A percentile compares a stretch with the other conserved stretches of the same genome.
Evolutionary conservation across 2,113 vertebrate genomes (phyloP).

Genomic region (Malurus cyaneus): DNA sequence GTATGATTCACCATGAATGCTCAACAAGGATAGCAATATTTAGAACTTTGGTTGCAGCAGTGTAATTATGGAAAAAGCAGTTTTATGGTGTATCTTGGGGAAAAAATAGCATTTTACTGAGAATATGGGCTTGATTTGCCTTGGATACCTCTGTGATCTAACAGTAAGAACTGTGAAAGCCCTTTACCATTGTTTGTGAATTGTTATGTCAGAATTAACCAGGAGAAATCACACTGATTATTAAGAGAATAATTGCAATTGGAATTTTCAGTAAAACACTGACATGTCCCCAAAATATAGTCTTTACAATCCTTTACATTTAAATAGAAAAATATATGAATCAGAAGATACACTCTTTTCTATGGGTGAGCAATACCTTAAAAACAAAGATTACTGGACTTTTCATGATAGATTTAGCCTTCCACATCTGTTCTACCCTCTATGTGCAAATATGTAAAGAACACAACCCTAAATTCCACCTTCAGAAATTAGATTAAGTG

Average conservation of each 20-base stretch:
- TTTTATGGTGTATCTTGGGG: neutral
- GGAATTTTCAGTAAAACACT: neutral
- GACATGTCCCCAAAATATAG: neutral
- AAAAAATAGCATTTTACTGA: neutral
- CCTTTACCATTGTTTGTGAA: neutral
- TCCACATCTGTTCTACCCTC: constrained; percentile 4
- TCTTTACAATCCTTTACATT: neutral
- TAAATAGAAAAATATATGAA: neutral
- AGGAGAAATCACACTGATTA: neutral
- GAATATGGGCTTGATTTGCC: neutral
- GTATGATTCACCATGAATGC: neutral
- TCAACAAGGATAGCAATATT: neutral
- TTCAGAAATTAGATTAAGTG: constrained; percentile 1
- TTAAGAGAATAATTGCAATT: neutral
- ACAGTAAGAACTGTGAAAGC: neutral
- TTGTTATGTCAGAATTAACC: neutral
- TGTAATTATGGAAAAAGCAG: neutral
- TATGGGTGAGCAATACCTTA: neutral
- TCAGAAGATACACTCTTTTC: neutral
- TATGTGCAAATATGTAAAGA: constrained; percentile 33
- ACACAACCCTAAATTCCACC: neutral
- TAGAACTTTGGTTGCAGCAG: neutral
- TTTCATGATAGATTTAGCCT: constrained; percentile 22
- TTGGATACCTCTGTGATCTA: neutral
- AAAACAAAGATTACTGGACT: neutral